Evolutionary conservation across 2,888 invertebrate species (phyloP).

Genomic region (Volucella bombylans): DNA sequence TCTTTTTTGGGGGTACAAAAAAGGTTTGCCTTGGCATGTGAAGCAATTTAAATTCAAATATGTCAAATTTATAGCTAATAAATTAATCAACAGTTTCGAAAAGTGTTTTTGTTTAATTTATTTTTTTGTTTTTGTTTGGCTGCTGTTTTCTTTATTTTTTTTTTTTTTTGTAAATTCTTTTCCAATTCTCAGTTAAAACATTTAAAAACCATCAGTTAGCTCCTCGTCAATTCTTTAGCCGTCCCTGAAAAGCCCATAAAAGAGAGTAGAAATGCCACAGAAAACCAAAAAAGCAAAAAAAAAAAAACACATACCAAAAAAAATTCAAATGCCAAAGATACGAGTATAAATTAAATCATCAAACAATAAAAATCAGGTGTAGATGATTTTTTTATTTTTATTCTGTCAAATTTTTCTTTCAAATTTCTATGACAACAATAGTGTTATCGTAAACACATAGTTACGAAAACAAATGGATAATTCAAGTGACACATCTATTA

Average conservation of each 20-base stretch:
- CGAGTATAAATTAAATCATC: slow-evolving; percentile 34
- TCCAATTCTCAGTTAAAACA: slow-evolving; percentile 10
- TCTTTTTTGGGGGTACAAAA: slow-evolving; percentile 23
- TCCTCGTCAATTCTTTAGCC: slow-evolving; percentile 21
- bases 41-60: slow-evolving; percentile 11
- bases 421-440: slow-evolving; percentile 35
- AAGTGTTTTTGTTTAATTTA: slow-evolving; percentile 13
- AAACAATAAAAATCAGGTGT: slow-evolving; percentile 52
- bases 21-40: slow-evolving; percentile 44
- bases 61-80: slow-evolving; percentile 13
- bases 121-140: neutral
- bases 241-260: slow-evolving; percentile 21
- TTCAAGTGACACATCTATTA: slow-evolving; percentile 62
- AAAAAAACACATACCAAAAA: neutral
- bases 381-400: slow-evolving; percentile 40
- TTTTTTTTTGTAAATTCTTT: neutral
- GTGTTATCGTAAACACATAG: slow-evolving; percentile 6
- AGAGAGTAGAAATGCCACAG: slow-evolving; percentile 16
- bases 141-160: neutral
- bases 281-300: too few relatives aligned
- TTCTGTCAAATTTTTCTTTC: slow-evolving; percentile 33
- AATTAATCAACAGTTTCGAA: slow-evolving; percentile 32
- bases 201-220: slow-evolving; percentile 14
- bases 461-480: slow-evolving; percentile 64
- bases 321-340: slow-evolving; percentile 20